These are phyloP conservation scores for Barypeithes pellucidus DNA, from an alignment of 2,888 invertebrate species.

Conservation along the genomic window DNA sequence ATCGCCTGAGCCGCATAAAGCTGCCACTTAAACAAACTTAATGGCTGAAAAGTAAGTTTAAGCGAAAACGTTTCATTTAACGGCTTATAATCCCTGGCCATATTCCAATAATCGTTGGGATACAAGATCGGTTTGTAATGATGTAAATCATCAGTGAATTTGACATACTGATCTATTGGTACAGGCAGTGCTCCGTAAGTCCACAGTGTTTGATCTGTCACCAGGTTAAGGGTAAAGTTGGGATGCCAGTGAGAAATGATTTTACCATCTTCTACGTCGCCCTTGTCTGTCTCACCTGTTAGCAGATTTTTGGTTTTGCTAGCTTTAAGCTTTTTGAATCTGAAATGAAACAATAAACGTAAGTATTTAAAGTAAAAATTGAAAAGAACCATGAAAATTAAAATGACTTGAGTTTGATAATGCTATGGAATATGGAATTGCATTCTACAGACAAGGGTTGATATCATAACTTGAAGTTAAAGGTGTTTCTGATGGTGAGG, in stretches of 20 bases:
- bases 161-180: slow-evolving; percentile 93
- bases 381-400: no score
- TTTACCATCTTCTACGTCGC: slow-evolving; percentile 87
- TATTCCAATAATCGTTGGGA: slow-evolving; percentile 99
- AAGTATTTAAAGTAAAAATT: not conserved
- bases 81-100: slow-evolving; percentile 94
- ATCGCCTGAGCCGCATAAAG: slow-evolving; percentile 97
- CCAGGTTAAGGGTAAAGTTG: slow-evolving; percentile 95
- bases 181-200: slow-evolving; percentile 91
- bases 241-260: slow-evolving; percentile 99
- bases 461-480: no score
- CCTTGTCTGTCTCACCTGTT: slow-evolving; percentile 90
- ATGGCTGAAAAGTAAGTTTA: slow-evolving; percentile 86
- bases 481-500: no score
- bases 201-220: slow-evolving; percentile 98
- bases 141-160: slow-evolving; percentile 89
- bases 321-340: slow-evolving; percentile 90
- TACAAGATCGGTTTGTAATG: slow-evolving; percentile 95
- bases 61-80: slow-evolving; percentile 84
- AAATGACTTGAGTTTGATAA: no score
- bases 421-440: no score
- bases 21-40: slow-evolving; percentile 98
- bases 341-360: slow-evolving; percentile 55
- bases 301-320: slow-evolving; percentile 93
- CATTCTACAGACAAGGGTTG: no score